Evolutionary conservation across 37 sponge, comb jelly and placozoan species (phyloP).

Genomic region (Ianthella basta): DNA sequence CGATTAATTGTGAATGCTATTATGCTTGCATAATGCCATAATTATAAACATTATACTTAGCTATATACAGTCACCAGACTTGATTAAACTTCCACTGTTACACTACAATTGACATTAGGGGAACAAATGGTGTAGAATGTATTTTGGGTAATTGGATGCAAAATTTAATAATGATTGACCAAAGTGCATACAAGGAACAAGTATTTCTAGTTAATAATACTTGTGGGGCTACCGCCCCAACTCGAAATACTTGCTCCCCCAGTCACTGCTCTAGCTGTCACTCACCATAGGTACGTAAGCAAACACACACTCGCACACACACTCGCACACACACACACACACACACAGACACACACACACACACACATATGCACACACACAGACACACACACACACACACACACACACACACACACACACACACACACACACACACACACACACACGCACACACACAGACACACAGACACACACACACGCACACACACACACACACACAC

Average conservation of each 20-base stretch:
- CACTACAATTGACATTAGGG: too few species aligned
- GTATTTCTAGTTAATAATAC: not conserved
- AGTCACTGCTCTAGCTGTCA: too few species aligned
- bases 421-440: slow-evolving; percentile 13
- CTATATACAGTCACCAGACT: too few species aligned
- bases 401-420: not conserved
- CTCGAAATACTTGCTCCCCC: not conserved
- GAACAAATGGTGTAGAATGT: not conserved
- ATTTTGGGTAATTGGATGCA: not conserved
- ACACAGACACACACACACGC: slow-evolving; percentile 8
- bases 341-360: slow-evolving; percentile 26
- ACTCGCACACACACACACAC: slow-evolving; percentile 19
- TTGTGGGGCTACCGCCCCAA: not conserved
- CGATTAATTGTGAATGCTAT: too few species aligned
- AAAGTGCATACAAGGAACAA: too few species aligned
- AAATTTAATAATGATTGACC: not conserved
- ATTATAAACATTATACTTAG: too few species aligned
- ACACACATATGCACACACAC: not conserved
- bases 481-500: slow-evolving; percentile 33
- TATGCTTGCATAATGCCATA: not conserved
- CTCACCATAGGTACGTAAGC: not conserved
- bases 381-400: not conserved
- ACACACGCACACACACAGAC: not conserved
- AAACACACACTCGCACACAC: slow-evolving; percentile 7
- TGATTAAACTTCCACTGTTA: too few species aligned